Evolutionary conservation across 1,140 invertebrate genomes (phyloP).

Genomic region (Orius laevigatus): DNA sequence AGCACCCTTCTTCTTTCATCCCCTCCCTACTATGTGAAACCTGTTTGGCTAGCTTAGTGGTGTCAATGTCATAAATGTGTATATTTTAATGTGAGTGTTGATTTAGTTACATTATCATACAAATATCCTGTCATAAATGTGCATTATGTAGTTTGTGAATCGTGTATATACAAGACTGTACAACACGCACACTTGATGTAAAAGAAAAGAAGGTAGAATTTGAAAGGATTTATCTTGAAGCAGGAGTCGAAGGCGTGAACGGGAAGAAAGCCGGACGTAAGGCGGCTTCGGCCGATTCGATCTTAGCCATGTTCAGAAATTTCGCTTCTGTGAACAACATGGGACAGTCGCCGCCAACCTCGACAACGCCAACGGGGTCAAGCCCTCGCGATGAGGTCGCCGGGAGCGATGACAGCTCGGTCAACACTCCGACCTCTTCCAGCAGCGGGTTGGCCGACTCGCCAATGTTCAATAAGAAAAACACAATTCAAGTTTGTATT

Average conservation of each 20-base stretch:
- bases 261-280: slow-evolving; percentile 24
- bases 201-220: too few species aligned
- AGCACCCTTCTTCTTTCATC: neutral
- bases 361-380: slow-evolving; percentile 40
- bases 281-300: slow-evolving; percentile 53
- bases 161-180: too few species aligned
- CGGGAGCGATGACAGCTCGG: slow-evolving; percentile 43
- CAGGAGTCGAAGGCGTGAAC: too few species aligned
- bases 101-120: too few species aligned
- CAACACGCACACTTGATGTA: too few species aligned
- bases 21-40: neutral
- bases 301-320: slow-evolving; percentile 53
- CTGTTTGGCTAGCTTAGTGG: too few species aligned
- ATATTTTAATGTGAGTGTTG: too few species aligned
- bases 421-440: slow-evolving; percentile 36
- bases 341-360: slow-evolving; percentile 30
- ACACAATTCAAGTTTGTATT: slow-evolving; percentile 20
- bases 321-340: slow-evolving; percentile 35
- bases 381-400: slow-evolving; percentile 46
- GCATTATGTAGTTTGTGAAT: too few species aligned
- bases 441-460: slow-evolving; percentile 38
- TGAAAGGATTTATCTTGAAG: too few species aligned
- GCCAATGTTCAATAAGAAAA: slow-evolving; percentile 19
- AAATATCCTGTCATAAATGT: too few species aligned
- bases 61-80: too few species aligned